A percentile compares a stretch with the other conserved stretches of the same genome.
These are phyloP conservation scores for Gavialis gangeticus DNA, from an alignment of 2,113 vertebrate species.

Conservation along the genomic window DNA sequence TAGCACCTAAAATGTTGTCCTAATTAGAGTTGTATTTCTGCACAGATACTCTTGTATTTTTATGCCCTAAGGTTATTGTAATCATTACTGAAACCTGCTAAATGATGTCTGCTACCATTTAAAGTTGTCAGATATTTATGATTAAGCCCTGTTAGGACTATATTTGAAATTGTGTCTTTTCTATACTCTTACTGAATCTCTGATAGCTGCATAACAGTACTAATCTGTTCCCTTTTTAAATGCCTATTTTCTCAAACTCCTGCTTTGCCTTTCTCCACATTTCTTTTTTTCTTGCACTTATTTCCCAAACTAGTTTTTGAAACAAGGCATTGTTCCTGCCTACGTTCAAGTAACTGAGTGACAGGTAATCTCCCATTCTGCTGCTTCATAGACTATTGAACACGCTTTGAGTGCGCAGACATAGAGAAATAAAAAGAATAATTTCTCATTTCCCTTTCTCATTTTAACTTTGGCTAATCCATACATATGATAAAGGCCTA, in stretches of 20 bases:
- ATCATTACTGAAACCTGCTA: neutral
- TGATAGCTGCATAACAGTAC: neutral
- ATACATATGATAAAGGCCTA: no score
- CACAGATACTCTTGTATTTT: neutral
- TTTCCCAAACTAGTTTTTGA: no score
- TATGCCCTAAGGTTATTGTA: accelerated
- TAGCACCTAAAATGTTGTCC: neutral
- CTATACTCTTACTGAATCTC: neutral
- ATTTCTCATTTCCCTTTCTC: no score
- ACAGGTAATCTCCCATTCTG: no score
- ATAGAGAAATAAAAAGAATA: no score
- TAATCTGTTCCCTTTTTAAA: neutral
- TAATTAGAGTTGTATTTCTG: neutral
- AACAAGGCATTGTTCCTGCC: no score
- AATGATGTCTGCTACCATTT: neutral
- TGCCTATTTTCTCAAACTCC: neutral
- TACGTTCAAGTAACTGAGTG: no score
- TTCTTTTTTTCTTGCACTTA: no score
- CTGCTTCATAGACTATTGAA: no score
- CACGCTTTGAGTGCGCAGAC: no score
- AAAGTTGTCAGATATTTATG: neutral
- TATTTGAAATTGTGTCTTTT: neutral
- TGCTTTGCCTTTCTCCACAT: neutral
- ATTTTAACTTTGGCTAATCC: no score
- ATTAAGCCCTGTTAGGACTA: neutral